These are phyloP conservation scores for Dexiosoma caninum DNA, from an alignment of 2,888 invertebrate genomes.

Conservation along the genomic window DNA sequence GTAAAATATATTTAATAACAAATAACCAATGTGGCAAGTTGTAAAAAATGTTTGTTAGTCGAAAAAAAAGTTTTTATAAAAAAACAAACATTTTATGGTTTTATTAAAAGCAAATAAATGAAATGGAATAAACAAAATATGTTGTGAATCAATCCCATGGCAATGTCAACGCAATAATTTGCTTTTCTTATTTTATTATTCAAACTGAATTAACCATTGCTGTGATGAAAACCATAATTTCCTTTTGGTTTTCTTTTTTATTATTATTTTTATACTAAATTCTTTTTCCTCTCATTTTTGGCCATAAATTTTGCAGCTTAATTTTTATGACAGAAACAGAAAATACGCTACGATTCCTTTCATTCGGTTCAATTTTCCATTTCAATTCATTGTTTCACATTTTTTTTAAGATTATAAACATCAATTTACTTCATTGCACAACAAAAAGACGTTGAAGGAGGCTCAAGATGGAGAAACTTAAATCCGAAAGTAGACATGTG, in stretches of 20 bases:
- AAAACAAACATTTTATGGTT: not conserved
- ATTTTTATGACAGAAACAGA: constrained; percentile 56
- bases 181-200: not conserved
- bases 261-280: not conserved
- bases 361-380: constrained; percentile 6
- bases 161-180: not conserved
- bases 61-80: not conserved
- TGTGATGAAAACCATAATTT: not conserved
- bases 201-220: not conserved
- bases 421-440: constrained; percentile 19
- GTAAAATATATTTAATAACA: constrained; percentile 3
- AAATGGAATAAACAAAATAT: not conserved
- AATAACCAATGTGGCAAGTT: constrained; percentile 28
- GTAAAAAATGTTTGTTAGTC: not conserved
- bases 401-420: constrained; percentile 50
- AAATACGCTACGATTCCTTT: constrained; percentile 15
- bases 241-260: not conserved
- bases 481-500: not conserved
- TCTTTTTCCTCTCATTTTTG: not conserved
- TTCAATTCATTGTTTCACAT: constrained; percentile 40
- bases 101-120: not conserved
- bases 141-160: not conserved
- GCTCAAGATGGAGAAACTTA: not conserved
- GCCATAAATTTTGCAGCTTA: constrained; percentile 51
- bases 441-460: not conserved